phyloP scores from a whole-genome alignment of 2,888 invertebrate genomes.

The Lithosia quadra region DNA sequence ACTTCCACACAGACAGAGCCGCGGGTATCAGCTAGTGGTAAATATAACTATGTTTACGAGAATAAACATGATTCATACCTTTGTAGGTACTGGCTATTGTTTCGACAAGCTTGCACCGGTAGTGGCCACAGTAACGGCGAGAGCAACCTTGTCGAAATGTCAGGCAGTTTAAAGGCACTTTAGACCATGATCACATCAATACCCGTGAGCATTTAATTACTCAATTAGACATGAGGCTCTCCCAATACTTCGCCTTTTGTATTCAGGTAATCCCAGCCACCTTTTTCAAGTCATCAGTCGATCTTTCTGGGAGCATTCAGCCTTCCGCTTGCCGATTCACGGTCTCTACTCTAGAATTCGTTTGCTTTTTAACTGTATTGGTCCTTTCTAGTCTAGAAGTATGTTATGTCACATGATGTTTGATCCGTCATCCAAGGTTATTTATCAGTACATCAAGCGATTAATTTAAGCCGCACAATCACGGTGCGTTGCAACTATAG shows the following conservation, averaged over 20 bases:
- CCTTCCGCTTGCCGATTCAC: too few species aligned
- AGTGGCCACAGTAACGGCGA: background rate
- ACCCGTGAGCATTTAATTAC: too few species aligned
- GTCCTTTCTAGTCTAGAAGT: too few species aligned
- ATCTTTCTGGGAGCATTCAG: too few species aligned
- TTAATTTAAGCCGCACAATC: slow-evolving; percentile 14
- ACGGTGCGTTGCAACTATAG: slow-evolving; percentile 14
- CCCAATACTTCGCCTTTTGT: too few species aligned
- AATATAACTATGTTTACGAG: background rate
- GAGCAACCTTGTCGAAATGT: background rate
- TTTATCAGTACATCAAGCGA: slow-evolving; percentile 10
- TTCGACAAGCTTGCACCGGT: background rate
- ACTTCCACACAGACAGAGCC: too few species aligned
- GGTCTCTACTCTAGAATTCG: too few species aligned
- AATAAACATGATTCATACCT: background rate
- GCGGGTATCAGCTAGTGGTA: too few species aligned
- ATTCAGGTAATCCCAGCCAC: too few species aligned
- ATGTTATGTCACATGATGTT: slow-evolving; percentile 9
- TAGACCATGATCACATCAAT: background rate
- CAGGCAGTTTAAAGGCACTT: background rate
- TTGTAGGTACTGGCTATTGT: background rate
- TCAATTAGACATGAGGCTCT: too few species aligned
- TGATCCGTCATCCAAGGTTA: slow-evolving; percentile 12
- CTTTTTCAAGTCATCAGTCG: too few species aligned
- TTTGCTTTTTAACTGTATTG: too few species aligned